phyloP scores from a whole-genome alignment of 2,888 invertebrate species.

The Tethea ocularis region DNA sequence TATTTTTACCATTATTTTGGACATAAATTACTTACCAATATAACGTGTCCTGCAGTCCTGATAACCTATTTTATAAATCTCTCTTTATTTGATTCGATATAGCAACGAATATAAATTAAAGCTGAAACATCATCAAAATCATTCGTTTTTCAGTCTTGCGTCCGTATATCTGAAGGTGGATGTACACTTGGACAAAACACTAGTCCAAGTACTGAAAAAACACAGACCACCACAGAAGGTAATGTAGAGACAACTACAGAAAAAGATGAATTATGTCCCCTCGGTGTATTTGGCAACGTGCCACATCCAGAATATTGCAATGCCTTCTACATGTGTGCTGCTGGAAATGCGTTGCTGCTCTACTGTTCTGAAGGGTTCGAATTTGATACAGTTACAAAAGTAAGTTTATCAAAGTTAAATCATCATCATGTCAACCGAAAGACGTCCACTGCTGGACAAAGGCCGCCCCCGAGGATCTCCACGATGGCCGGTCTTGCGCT shows the following conservation, averaged over 20 bases:
- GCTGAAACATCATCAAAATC: constrained; percentile 11
- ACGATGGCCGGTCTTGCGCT: no score
- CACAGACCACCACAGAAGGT: not conserved
- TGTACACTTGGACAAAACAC: constrained; percentile 9
- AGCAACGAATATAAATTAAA: constrained; percentile 1
- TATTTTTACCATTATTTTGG: no score
- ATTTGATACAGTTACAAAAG: constrained; percentile 30
- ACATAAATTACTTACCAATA: no score
- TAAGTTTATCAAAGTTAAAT: not conserved
- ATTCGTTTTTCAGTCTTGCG: constrained; percentile 10
- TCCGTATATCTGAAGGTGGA: constrained; percentile 13
- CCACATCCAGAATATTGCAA: constrained; percentile 49
- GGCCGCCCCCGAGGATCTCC: no score
- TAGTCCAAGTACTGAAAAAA: constrained; percentile 4
- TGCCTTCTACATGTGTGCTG: constrained; percentile 49
- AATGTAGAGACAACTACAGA: constrained; percentile 16
- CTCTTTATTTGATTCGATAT: no score
- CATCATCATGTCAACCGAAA: no score
- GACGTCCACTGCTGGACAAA: no score
- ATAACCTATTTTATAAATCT: no score
- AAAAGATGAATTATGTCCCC: constrained; percentile 32
- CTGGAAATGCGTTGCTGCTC: constrained; percentile 38
- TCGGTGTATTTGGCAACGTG: constrained; percentile 41
- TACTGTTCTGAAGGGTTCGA: constrained; percentile 45
- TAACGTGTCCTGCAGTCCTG: no score